Evolutionary conservation across 2,797 vertebrate genomes (phyloP).

Genomic region (Malurus splendens): DNA sequence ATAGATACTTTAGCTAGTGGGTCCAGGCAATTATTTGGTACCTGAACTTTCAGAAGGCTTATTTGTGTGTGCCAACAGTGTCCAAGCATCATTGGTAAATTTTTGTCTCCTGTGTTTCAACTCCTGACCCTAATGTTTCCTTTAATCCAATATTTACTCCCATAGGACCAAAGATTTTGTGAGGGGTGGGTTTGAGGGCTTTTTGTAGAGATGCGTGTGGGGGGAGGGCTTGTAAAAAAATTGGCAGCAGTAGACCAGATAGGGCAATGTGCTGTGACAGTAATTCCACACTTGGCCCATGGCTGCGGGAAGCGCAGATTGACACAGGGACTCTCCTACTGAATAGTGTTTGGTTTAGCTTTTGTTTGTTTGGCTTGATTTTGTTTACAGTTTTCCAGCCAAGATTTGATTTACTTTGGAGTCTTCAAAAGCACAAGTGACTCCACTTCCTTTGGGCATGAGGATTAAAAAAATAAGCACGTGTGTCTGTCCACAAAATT

Average conservation of each 20-base stretch:
- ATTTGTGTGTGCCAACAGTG: not conserved
- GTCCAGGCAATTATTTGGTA: conserved; percentile 19
- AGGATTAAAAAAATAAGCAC: not conserved
- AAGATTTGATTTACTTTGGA: conserved; percentile 46
- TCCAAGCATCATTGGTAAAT: not conserved
- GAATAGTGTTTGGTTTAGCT: conserved; percentile 46
- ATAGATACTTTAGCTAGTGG: not conserved
- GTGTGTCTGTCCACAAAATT: not conserved
- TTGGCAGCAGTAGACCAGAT: not conserved
- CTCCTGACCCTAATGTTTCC: not conserved
- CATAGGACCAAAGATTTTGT: not conserved
- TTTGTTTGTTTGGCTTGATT: conserved; percentile 39
- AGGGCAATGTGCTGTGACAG: conserved; percentile 20
- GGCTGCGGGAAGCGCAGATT: conserved; percentile 25
- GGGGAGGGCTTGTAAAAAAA: not conserved
- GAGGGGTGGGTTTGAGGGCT: rapidly evolving
- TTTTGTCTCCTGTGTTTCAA: not conserved
- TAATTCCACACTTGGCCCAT: not conserved
- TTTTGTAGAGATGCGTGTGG: not conserved
- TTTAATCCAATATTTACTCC: not conserved
- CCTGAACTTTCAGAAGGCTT: conserved; percentile 17
- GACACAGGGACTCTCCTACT: conserved; percentile 4
- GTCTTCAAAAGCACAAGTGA: conserved; percentile 15
- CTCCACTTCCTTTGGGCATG: not conserved
- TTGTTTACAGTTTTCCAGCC: conserved; percentile 48